Conservation (phyloP, 1,140 invertebrate species). For the Solenopsis fugax region DNA sequence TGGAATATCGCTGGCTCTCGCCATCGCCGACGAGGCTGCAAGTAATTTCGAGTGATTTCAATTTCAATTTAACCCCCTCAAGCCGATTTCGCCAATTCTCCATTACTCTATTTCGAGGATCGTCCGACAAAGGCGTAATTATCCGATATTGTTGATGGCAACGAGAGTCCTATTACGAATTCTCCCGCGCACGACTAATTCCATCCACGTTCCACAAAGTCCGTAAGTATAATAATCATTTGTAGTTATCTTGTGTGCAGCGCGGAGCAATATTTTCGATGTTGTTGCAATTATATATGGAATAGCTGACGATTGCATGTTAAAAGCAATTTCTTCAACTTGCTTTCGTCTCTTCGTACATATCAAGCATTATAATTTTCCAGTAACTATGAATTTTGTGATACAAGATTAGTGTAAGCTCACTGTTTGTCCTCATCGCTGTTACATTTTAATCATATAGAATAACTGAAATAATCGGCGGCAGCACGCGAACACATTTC, state of each 20-base stretch:
- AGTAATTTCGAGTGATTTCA: constrained; percentile 78
- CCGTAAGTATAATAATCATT: constrained; percentile 41
- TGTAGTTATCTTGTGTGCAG: neutral
- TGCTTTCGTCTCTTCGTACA: neutral
- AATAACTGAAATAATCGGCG: constrained; percentile 27
- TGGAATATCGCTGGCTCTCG: constrained; percentile 32
- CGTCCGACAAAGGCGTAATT: constrained; percentile 70
- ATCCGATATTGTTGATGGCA: constrained; percentile 76
- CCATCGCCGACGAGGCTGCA: constrained; percentile 56
- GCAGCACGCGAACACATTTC: constrained; percentile 34
- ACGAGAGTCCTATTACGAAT: constrained; percentile 72
- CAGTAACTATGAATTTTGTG: neutral
- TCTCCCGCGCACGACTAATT: constrained; percentile 62
- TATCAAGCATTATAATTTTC: neutral
- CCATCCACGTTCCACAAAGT: constrained; percentile 41
- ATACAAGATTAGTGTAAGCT: neutral
- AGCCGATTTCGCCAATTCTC: constrained; percentile 78
- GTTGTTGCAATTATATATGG: constrained; percentile 4
- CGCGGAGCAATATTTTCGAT: neutral
- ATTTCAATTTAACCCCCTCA: constrained; percentile 78
- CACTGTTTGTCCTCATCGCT: neutral
- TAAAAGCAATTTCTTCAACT: neutral
- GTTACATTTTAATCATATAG: constrained; percentile 11
- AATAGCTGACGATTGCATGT: neutral
- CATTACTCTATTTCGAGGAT: constrained; percentile 77